phyloP scores from a whole-genome alignment of 2,888 invertebrate genomes.

The Parnassius apollo region DNA sequence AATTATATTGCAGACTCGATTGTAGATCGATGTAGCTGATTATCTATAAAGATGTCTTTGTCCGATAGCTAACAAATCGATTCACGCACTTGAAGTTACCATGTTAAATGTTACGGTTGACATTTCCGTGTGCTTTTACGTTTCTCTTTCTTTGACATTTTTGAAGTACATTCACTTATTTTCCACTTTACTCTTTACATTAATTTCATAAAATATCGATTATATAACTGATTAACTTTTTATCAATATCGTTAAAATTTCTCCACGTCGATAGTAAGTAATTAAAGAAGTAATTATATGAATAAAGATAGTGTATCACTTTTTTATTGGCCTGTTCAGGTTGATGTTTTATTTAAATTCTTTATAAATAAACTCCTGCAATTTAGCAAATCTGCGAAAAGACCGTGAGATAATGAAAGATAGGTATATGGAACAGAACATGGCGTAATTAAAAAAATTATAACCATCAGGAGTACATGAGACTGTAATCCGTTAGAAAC shows the following conservation, averaged over 20 bases:
- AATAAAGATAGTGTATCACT: too few relatives aligned
- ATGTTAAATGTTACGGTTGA: conserved; percentile 23
- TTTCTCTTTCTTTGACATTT: conserved; percentile 25
- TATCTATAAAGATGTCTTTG: conserved; percentile 22
- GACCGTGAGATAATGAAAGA: too few relatives aligned
- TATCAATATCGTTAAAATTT: conserved; percentile 3
- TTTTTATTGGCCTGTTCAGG: too few relatives aligned
- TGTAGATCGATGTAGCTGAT: conserved; percentile 17
- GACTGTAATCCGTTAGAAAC: too few relatives aligned
- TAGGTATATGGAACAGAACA: too few relatives aligned
- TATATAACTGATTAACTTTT: conserved; percentile 15
- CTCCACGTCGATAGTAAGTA: not conserved
- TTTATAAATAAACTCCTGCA: too few relatives aligned
- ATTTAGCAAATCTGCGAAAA: too few relatives aligned
- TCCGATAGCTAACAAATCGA: conserved; percentile 18
- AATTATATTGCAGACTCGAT: conserved; percentile 9
- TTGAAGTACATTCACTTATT: conserved; percentile 25
- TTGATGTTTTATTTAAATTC: too few relatives aligned
- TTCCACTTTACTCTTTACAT: conserved; percentile 13
- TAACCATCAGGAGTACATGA: too few relatives aligned
- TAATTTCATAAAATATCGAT: conserved; percentile 18
- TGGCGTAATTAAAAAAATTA: too few relatives aligned
- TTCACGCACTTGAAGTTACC: conserved; percentile 12
- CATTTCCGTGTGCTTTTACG: conserved; percentile 23
- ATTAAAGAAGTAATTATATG: too few relatives aligned